Evolutionary conservation across 2,113 vertebrate species (phyloP).

Genomic region (Argyrosomus japonicus): DNA sequence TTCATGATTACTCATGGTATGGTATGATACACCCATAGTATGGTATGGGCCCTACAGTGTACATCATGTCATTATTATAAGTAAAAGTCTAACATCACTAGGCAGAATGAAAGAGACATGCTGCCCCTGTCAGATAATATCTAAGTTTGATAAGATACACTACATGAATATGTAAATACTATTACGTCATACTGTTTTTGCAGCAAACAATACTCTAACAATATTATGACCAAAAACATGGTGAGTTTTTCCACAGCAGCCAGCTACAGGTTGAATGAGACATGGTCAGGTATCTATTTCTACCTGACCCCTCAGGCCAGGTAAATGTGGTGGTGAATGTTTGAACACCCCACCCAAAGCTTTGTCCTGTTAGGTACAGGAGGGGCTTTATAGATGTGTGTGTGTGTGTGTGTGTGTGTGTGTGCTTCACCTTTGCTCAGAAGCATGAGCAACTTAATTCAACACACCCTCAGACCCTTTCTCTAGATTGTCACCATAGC

Average conservation of each 20-base stretch:
- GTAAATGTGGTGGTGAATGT: slow-evolving; percentile 6
- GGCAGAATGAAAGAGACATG: neutral
- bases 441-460: neutral
- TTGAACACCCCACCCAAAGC: slow-evolving; percentile 49
- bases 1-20: neutral
- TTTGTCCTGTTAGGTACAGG: slow-evolving; percentile 41
- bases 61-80: neutral
- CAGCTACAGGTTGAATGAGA: neutral
- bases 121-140: neutral
- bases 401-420: no score
- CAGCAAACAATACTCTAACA: slow-evolving; percentile 2
- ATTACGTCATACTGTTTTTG: neutral
- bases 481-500: slow-evolving; percentile 1
- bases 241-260: neutral
- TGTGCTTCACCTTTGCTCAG: neutral
- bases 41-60: neutral
- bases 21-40: neutral
- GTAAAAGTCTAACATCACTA: neutral
- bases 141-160: neutral
- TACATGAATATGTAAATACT: neutral
- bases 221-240: slow-evolving; percentile 57
- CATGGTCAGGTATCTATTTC: neutral
- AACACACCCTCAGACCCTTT: neutral
- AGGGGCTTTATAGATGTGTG: neutral
- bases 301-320: slow-evolving; percentile 32